phyloP scores from a whole-genome alignment of 2,797 vertebrate species.

The Gadopsis bispinosus region DNA sequence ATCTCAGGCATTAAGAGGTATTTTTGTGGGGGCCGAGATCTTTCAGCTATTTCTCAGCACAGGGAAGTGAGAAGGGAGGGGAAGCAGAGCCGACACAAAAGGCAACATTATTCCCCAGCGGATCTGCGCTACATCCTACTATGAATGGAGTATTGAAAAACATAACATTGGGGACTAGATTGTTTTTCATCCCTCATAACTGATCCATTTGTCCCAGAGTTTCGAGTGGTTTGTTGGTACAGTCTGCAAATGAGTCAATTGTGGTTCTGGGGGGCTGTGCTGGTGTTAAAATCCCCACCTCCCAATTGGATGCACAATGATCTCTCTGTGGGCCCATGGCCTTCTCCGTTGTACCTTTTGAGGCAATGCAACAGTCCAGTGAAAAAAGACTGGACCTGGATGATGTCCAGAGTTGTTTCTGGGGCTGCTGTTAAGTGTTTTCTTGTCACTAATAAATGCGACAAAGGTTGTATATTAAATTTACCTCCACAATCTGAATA shows the following conservation, averaged over 20 bases:
- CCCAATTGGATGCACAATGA: conserved; percentile 70
- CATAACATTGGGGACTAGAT: conserved; percentile 88
- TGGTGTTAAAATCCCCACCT: conserved; percentile 76
- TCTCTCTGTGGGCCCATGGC: conserved; percentile 56
- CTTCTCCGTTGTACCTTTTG: conserved; percentile 27
- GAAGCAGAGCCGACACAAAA: conserved; percentile 90
- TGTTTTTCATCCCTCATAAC: conserved; percentile 90
- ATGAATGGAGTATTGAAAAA: conserved; percentile 98
- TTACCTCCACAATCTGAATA: conserved; percentile 3
- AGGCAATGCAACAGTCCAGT: conserved; percentile 15
- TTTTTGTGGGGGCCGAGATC: conserved; percentile 85
- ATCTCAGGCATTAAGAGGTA: conserved; percentile 76
- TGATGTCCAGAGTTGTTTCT: not conserved
- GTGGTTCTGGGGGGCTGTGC: conserved; percentile 44
- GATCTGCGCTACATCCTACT: conserved; percentile 84
- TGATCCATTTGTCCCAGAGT: conserved; percentile 82
- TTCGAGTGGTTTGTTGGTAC: conserved; percentile 74
- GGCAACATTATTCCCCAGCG: conserved; percentile 93
- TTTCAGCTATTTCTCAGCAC: conserved; percentile 88
- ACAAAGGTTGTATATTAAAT: conserved; percentile 8
- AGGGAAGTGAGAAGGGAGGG: conserved; percentile 84
- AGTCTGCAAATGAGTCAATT: conserved; percentile 68
- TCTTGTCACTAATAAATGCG: not conserved
- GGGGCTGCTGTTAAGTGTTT: not conserved
- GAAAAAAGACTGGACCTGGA: conserved; percentile 8